Percentiles rank a stretch among this genome's conserved stretches.
Evolutionary conservation across 2,888 invertebrate genomes (phyloP).

Genomic region (Vannuccia rotundouncinata): DNA sequence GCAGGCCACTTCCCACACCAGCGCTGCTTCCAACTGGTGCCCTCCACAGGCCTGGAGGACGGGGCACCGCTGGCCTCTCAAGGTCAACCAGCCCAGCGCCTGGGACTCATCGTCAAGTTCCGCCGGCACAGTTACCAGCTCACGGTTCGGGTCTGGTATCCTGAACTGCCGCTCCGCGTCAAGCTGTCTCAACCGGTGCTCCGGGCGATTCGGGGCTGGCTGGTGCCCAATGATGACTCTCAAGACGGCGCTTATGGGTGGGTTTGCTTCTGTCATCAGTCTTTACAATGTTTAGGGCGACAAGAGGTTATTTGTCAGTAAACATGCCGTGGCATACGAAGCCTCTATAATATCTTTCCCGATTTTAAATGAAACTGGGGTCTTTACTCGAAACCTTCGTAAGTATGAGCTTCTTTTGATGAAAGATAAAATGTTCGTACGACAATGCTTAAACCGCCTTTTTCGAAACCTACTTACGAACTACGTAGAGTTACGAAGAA

Average conservation of each 20-base stretch:
- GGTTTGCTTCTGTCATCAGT: too few species aligned
- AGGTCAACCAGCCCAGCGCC: background rate
- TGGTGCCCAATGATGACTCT: background rate
- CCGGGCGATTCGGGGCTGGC: background rate
- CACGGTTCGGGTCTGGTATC: conserved; percentile 1
- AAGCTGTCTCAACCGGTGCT: conserved; percentile 2
- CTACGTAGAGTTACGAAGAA: too few species aligned
- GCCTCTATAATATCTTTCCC: too few species aligned
- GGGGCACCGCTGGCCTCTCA: background rate
- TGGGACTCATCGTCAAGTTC: background rate
- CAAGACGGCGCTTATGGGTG: background rate
- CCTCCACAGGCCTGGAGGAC: conserved; percentile 4
- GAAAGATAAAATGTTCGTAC: too few species aligned
- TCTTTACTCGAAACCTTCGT: too few species aligned
- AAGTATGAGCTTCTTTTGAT: too few species aligned
- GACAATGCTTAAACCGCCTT: too few species aligned
- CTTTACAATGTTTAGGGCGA: too few species aligned
- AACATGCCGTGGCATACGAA: too few species aligned
- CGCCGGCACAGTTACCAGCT: background rate
- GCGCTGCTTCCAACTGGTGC: background rate
- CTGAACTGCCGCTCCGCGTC: background rate
- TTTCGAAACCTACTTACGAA: too few species aligned
- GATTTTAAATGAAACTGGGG: too few species aligned
- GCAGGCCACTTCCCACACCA: background rate
- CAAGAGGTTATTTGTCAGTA: too few species aligned